These are phyloP conservation scores for Manis pentadactyla DNA, from an alignment of 2,797 vertebrate species.

Conservation along the genomic window DNA sequence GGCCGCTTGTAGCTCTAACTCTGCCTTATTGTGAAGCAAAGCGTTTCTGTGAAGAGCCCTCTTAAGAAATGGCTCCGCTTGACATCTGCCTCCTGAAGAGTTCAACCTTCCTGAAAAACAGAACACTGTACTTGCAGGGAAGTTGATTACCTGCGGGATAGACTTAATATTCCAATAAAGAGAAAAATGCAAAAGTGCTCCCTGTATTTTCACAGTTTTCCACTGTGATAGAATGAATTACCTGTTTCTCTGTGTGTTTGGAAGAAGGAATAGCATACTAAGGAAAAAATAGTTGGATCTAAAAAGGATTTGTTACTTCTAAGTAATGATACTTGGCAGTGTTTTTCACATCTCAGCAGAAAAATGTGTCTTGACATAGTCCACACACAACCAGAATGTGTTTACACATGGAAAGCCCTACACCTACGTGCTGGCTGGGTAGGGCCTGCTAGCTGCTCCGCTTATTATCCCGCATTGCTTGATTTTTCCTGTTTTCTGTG, in stretches of 20 bases:
- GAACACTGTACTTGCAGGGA: slow-evolving; percentile 39
- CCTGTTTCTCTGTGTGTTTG: slow-evolving; percentile 32
- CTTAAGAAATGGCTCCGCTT: slow-evolving; percentile 69
- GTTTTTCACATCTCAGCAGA: slow-evolving; percentile 67
- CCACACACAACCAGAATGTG: neutral
- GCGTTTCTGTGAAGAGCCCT: slow-evolving; percentile 62
- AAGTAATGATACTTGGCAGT: slow-evolving; percentile 72
- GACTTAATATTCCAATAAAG: slow-evolving; percentile 68
- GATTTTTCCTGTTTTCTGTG: slow-evolving; percentile 23
- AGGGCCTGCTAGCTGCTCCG: neutral
- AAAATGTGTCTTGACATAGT: slow-evolving; percentile 24
- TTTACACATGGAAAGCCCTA: neutral
- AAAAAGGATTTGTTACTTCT: slow-evolving; percentile 62
- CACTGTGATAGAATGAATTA: slow-evolving; percentile 60
- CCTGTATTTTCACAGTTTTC: slow-evolving; percentile 73
- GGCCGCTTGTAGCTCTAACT: neutral
- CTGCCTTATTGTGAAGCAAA: slow-evolving; percentile 57
- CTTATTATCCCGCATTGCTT: neutral
- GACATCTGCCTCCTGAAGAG: slow-evolving; percentile 46
- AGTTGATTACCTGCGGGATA: slow-evolving; percentile 68
- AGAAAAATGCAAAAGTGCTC: slow-evolving; percentile 72
- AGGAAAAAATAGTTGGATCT: slow-evolving; percentile 72
- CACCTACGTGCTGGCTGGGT: neutral
- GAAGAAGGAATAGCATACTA: slow-evolving; percentile 60
- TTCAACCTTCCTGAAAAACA: slow-evolving; percentile 53